Base-by-base conservation (phyloP, 2,888 invertebrate species). In the Protonemura montana region DNA sequence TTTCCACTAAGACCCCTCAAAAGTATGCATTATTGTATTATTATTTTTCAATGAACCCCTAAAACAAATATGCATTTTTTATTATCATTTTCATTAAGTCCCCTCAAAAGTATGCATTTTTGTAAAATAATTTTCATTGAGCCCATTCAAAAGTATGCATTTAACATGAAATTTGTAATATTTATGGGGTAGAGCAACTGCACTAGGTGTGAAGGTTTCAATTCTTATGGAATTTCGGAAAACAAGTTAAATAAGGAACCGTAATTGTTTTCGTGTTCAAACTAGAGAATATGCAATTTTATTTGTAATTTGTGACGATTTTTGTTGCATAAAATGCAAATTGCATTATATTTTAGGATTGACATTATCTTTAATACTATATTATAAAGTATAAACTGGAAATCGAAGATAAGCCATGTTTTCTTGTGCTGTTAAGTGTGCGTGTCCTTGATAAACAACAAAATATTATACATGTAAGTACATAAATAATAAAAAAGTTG, bases 341-440 rank as follows among this genome's bases (percentile, higher is more conserved):
- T 84, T 84, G 84, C 84, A 84, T 59, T 21, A 59, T 84, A 84
- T 84, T 84, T 84, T 26, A 84, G 84, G 84, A 59, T 84, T 84
- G 76, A 84, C 59, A 59, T 59, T 59, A 59, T 59, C 59, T 59
- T 59, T 59, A 84, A 26, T 84, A 84, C 59, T 41, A 83, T 41
- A 83, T 59, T 76, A 59, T 84, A 27, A 84, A 84, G 59, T 59
- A 59, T 59, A 59, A 59, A 59, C 59, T 59, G 59, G 59, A 59
- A 59, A 27, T 84, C 59, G 84, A 84, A 84, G 84, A 76, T 84
- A 76, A 84, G 59, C 42, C 27, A 84, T 84, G 84, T 84, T 84
- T 84, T 84, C 84, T 84, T 84, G 84, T 84, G 84, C 84, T 84
- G 84, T 84, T 84, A 84, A 84, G 84, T 84, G 84, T 84, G 84